A percentile compares a stretch with the other conserved stretches of the same genome.
These are phyloP conservation scores for Ochotona curzoniae DNA, from an alignment of 2,113 vertebrate genomes.

Conservation along the genomic window DNA sequence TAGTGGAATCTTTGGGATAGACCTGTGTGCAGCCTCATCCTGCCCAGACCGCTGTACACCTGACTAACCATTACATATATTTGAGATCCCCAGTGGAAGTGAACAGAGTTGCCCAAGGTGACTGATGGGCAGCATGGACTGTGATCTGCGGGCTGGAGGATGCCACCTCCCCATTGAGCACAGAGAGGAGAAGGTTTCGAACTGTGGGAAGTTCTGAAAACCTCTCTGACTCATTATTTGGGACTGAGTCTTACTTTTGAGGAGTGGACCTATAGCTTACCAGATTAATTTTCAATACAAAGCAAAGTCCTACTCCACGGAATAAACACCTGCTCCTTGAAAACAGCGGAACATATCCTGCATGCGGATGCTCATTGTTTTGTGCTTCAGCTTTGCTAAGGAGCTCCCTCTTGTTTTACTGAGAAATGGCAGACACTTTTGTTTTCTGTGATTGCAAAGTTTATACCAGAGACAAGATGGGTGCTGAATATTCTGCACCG, in stretches of 20 bases:
- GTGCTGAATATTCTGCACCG: not conserved
- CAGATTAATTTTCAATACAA: not conserved
- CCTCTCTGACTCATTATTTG: not conserved
- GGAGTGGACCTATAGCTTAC: not conserved
- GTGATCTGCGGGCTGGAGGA: not conserved
- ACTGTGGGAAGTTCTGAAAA: not conserved
- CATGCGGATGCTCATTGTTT: not conserved
- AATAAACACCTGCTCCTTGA: not conserved
- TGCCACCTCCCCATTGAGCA: not conserved
- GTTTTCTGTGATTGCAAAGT: not conserved
- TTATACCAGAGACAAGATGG: not conserved
- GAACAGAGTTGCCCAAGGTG: not conserved
- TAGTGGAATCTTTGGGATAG: accelerated
- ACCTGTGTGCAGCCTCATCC: not conserved
- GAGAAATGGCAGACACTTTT: not conserved
- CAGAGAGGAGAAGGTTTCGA: not conserved
- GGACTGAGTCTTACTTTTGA: not conserved
- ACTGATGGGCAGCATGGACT: accelerated
- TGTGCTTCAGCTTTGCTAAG: not conserved
- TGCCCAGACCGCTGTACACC: not conserved
- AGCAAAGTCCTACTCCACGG: not conserved
- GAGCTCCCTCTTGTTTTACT: not conserved
- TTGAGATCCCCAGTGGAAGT: not conserved
- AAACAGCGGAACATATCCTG: not conserved
- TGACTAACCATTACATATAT: not conserved